Evolutionary conservation across 92 coral and sea anemone genomes (phyloP), one percentile per base, ranked within the genome.

Genomic region (Galaxea fascicularis): DNA sequence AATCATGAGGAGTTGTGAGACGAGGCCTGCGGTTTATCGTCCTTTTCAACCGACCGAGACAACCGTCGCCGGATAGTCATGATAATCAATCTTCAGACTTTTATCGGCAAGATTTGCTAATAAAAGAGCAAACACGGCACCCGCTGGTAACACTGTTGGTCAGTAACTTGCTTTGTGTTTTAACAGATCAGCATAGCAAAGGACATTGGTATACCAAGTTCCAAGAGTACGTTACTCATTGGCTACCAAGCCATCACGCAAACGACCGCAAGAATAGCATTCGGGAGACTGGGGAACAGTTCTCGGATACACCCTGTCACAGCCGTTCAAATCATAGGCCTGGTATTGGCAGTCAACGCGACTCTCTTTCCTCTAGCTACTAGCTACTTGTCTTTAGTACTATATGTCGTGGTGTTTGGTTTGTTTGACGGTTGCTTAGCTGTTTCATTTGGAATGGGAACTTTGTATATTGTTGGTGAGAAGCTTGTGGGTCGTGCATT

Each of bases 361-460:
- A 90, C 93, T 20, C 84, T 90, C 27, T 90, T 89, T 74, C 93
- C 93, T 27, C 49, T 90, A 30, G 89, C 90, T 1, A 58, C 39
- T 20, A 89, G 72, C 39, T 90, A 93, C 82, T 80, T 86, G 30
- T 84, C 71, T 16, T 84, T 93, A 22, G 77, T 93, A 65, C 56
- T 87, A 1, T 93, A 91, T 82, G 96, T 85, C 18, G 85, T 93
- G 9, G 94, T 88, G 13, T 91, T 93, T 82, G 96, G 96, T 17
- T 64, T 90, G 59, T 93, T 93, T 30, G 96, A 93, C 68, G 96
- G 96, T 0, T 90, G 96, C 64, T 85, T 93, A 52, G 93, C 94
- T 0, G 92, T 93, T 70, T 88, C 88, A 94, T 83, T 93, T 59
- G 88, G 92, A n/a, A 93, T 93, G 92, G 96, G 96, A 14, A 93